Evolutionary conservation across 2,888 invertebrate genomes (phyloP).

Genomic region (Parthenolecanium corni): DNA sequence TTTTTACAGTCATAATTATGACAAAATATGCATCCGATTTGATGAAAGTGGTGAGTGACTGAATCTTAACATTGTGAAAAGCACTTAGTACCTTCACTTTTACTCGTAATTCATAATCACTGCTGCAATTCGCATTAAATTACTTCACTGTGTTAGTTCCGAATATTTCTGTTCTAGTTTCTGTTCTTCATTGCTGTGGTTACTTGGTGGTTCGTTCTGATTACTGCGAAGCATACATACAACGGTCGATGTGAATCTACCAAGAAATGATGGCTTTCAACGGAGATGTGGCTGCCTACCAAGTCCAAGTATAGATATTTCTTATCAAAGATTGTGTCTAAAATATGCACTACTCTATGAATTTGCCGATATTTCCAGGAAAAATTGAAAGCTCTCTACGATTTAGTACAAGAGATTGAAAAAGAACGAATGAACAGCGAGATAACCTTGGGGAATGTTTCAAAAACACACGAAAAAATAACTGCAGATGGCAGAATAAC

Average conservation of each 20-base stretch:
- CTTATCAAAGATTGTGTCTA: neutral
- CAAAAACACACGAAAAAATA: conserved; percentile 59
- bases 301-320: conserved; percentile 12
- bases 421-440: conserved; percentile 67
- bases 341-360: neutral
- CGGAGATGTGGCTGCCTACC: conserved; percentile 11
- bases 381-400: conserved; percentile 12
- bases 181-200: conserved; percentile 4
- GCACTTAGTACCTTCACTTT: neutral
- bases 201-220: conserved; percentile 10
- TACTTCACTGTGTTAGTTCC: neutral
- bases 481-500: conserved; percentile 40
- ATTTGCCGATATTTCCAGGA: conserved; percentile 4
- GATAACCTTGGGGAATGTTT: conserved; percentile 63
- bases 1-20: neutral
- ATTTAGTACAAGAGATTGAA: conserved; percentile 51
- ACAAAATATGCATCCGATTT: conserved; percentile 1
- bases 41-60: conserved; percentile 3
- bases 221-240: conserved; percentile 5
- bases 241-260: neutral
- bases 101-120: neutral
- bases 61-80: neutral
- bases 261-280: conserved; percentile 12
- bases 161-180: neutral
- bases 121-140: too few species aligned